Base-by-base conservation (phyloP, 2,113 vertebrate species). In the Phyllostomus hastatus region DNA sequence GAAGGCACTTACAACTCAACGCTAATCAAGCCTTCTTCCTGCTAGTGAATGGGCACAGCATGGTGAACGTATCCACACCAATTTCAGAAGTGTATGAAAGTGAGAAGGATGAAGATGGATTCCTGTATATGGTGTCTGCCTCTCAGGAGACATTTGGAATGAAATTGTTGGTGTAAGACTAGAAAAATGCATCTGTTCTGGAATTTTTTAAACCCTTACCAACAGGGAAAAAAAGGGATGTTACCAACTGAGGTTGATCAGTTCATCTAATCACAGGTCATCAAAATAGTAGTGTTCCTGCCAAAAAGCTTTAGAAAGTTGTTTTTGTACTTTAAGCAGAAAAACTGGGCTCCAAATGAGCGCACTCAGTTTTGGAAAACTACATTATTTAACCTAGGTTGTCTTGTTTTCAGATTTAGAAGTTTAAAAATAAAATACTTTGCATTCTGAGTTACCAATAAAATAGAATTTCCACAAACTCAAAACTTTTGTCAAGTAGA, bases 1-100 rank as follows among this genome's bases (percentile, higher is more conserved):
- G 99, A 98, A 99, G 99, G 93, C 99, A 99, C 97, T 98, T 99
- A 95, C 99, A 99, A 98, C 99, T 99, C 2, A 99, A 99, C 87
- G 99, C 99, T 86, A 99, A 99, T 98, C 99, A 99, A 98, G 99
- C 99, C 3, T 99, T 99, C 99, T 99, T 99, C 98, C 99, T 99
- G 88, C 98, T 99, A 98, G 99, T 99, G 84, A 99, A 99, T 0
- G 99, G 99, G n/a, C 99, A 99, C 99, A 99, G 99, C 99, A 99
- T 99, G 99, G 99, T 99, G 95, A 99, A 99, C 1, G 99, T 99
- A 64, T 99, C 99, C 24, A 99, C 99, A 0, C 99, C 99, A 89
- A 99, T 99, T 83, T 99, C 99, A 0, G 99, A 99, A 98, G 99
- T 99, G 93, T 99, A 99, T 2, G 99, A 99, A 96, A 99, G 99